phyloP scores from a whole-genome alignment of 2,888 invertebrate genomes.

The Himalopsyche anomala region DNA sequence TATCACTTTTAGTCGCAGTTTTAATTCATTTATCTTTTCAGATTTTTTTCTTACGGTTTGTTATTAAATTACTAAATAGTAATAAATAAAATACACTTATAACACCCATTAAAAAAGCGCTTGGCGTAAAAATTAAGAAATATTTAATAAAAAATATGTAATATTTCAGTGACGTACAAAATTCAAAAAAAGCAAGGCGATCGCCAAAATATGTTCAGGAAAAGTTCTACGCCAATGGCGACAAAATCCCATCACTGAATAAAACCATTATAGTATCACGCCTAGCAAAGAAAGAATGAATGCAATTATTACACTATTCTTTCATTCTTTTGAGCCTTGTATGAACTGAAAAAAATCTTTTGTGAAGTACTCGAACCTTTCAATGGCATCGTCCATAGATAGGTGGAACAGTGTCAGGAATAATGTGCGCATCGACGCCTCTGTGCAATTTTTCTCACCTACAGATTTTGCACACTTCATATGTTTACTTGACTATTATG shows the following conservation, averaged over 20 bases:
- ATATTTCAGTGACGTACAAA: too few relatives aligned
- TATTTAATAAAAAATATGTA: too few relatives aligned
- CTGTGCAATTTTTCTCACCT: slow-evolving; percentile 58
- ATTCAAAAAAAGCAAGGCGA: too few relatives aligned
- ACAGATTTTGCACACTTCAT: slow-evolving; percentile 18
- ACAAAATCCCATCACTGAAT: slow-evolving; percentile 51
- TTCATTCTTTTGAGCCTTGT: slow-evolving; percentile 34
- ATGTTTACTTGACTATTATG: background rate
- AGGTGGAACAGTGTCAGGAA: slow-evolving; percentile 44
- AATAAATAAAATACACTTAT: too few relatives aligned
- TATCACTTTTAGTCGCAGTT: too few relatives aligned
- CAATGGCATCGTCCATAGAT: slow-evolving; percentile 10
- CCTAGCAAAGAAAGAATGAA: slow-evolving; percentile 59
- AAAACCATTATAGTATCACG: slow-evolving; percentile 54
- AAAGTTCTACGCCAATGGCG: background rate
- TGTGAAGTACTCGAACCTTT: slow-evolving; percentile 60
- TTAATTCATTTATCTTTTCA: too few relatives aligned
- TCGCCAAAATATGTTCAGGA: too few relatives aligned
- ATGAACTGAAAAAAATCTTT: slow-evolving; percentile 52
- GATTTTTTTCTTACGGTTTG: too few relatives aligned
- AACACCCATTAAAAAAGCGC: too few relatives aligned
- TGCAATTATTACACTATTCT: slow-evolving; percentile 62
- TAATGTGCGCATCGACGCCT: slow-evolving; percentile 60
- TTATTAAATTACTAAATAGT: too few relatives aligned
- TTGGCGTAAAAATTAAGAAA: background rate